Evolutionary conservation across 2,888 invertebrate genomes (phyloP), one percentile per base, ranked within the genome.

Genomic region (Selenia dentaria): DNA sequence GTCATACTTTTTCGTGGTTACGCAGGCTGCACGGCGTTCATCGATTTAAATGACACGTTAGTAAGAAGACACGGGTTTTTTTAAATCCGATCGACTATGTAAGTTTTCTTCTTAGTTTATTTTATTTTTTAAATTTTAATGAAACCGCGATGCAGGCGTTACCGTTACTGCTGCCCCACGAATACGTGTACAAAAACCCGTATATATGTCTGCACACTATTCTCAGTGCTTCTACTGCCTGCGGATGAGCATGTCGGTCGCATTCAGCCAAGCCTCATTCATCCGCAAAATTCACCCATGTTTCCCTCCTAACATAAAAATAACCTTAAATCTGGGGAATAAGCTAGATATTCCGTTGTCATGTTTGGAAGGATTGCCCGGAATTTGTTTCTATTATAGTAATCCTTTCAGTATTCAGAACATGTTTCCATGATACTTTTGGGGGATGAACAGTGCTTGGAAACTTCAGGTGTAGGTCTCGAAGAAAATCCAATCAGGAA

Each of bases 371-470:
- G 9, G 24, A 16, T 24, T 32, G 11, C n/a, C 4, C 13, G 22
- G 10, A 32, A 12, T 41, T 26, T 12, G 9, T 27, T 14, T 22
- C 31, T 26, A 24, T 40, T 41, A 27, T 40, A 13, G 36, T 24
- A 18, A 32, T 9, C 22, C 8, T 32, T 47, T 46, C 16, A 31
- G 27, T 28, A 41, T 36, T 41, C 47, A 33, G 14, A 22, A n/a
- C 47, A 47, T 41, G 36, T 32, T 39, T 11, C 6, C 32, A 3
- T 32, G 22, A 31, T 28, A 46, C 29, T 46, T 39, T 16, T 26
- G 8, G 28, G 36, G 16, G 18, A 9, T 20, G 14, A 26, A 38
- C 22, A 34, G 38, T 34, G 10, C 20, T 27, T 40, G 27, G 32
- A 40, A 40, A 40, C 27, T 37, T 32, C 12, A 33, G 33, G 31